Base-by-base conservation (phyloP, 2,888 invertebrate species). In the Melinopterus prodromus region DNA sequence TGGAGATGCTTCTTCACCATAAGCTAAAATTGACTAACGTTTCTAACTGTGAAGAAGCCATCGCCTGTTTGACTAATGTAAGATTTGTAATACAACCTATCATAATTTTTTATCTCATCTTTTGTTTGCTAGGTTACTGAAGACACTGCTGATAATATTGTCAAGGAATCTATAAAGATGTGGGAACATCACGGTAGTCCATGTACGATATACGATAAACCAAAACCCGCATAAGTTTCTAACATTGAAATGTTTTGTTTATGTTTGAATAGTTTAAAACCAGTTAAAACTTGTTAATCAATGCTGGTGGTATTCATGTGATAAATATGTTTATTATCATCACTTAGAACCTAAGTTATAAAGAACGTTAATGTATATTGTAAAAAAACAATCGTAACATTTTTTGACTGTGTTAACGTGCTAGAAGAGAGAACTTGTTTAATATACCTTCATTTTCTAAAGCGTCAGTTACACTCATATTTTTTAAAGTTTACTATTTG, bases 141-240 rank as follows among this genome's bases (percentile, higher is more conserved):
- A 87, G 96, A 97, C 89, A 93, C 92, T 84, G 94, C 95, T 83
- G 97, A 96, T 87, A 92, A 95, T 2, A 94, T 97, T 81, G 96
- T 95, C 0, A 96, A 95, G 86, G 96, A 97, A 89, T 95, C 96
- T 0, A 95, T 97, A 6, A 96, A 97, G 85, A 91, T 95, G 84
- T 96, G 97, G 95, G 96, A 96, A 87, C 94, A 94, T 86, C 94
- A 95, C 87, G 96, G 96, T 79, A 94, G 91, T 81, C 90, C 90
- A 26, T 86, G 91, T 53, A 89, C 88, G 26, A 83, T 89, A 70
- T 86, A 89, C 82, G 89, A 89, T 82, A 88, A 88, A 83, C 87
- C 87, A 53, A 89, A 89, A 84, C 85, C 87, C 15, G 77, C 76
- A 53, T 70, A 69, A 77, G 74, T 70, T 36, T 79, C 69, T 71